Percentiles rank a stretch among this genome's conserved stretches.
These are phyloP conservation scores for Latrodectus hesperus DNA, from an alignment of 2,888 invertebrate genomes.

Conservation along the genomic window DNA sequence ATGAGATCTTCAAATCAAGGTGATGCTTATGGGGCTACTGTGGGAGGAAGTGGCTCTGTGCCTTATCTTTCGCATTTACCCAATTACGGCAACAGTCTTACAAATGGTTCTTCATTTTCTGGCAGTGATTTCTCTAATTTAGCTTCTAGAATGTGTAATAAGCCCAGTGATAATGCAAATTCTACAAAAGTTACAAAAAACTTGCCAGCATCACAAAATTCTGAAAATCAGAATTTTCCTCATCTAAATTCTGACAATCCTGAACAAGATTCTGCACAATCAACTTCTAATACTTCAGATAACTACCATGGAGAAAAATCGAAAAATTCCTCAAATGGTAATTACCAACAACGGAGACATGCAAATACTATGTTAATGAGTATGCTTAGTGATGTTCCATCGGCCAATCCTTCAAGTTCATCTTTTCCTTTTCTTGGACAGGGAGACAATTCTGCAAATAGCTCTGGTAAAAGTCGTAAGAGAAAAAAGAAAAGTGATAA, in stretches of 20 bases:
- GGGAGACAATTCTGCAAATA: constrained; percentile 21
- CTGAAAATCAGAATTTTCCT: constrained; percentile 50
- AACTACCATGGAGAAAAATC: constrained; percentile 32
- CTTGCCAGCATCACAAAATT: constrained; percentile 36
- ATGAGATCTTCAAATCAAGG: constrained; percentile 62
- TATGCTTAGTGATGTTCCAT: constrained; percentile 71
- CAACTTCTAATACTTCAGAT: constrained; percentile 22
- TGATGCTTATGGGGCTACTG: constrained; percentile 69
- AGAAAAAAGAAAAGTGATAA: constrained; percentile 71
- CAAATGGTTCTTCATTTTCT: constrained; percentile 67
- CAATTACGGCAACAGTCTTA: constrained; percentile 66
- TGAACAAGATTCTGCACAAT: constrained; percentile 22
- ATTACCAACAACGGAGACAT: constrained; percentile 43
- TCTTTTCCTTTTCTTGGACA: constrained; percentile 66
- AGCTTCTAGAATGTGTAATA: constrained; percentile 66
- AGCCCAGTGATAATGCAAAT: constrained; percentile 52
- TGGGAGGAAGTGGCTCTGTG: constrained; percentile 53
- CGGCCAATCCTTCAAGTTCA: constrained; percentile 69
- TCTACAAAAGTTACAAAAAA: constrained; percentile 53
- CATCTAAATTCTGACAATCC: constrained; percentile 46
- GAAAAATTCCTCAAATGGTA: constrained; percentile 51
- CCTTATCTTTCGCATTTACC: constrained; percentile 67
- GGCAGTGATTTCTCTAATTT: constrained; percentile 69
- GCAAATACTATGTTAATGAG: constrained; percentile 71
- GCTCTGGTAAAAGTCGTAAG: constrained; percentile 70